phyloP scores from a whole-genome alignment of 2,888 invertebrate species.

The Liopterus haemorrhoidalis region DNA sequence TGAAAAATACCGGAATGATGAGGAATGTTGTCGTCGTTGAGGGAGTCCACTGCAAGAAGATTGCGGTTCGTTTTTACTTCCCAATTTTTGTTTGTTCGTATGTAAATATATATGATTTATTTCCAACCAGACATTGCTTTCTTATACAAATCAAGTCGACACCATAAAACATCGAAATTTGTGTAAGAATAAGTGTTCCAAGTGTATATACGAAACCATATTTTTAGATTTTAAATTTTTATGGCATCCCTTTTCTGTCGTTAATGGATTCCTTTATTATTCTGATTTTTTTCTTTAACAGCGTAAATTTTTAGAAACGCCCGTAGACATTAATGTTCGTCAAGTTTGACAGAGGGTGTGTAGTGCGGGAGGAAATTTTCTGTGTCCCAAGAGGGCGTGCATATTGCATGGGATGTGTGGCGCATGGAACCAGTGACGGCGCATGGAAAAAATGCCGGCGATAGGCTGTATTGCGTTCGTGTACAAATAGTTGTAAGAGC shows the following conservation, averaged over 20 bases:
- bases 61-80: no score
- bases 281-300: constrained; percentile 20
- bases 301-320: constrained; percentile 14
- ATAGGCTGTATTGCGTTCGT: no score
- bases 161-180: constrained; percentile 33
- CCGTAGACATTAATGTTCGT: constrained; percentile 21
- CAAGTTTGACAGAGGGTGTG: constrained; percentile 16
- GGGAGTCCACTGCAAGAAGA: no score
- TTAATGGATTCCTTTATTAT: constrained; percentile 32
- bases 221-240: constrained; percentile 33
- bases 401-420: constrained; percentile 3
- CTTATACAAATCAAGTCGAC: constrained; percentile 34
- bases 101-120: no score
- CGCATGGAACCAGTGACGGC: constrained; percentile 22
- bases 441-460: constrained; percentile 23
- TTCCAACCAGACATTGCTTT: no score
- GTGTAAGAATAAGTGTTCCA: constrained; percentile 30
- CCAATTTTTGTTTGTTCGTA: no score
- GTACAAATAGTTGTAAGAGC: no score
- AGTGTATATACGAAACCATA: constrained; percentile 30
- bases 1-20: no score
- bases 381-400: constrained; percentile 10
- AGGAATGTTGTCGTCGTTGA: no score
- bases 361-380: constrained; percentile 14
- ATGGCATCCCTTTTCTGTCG: constrained; percentile 27